phyloP scores from a whole-genome alignment of 1,140 invertebrate species.

The Lineus longissimus region DNA sequence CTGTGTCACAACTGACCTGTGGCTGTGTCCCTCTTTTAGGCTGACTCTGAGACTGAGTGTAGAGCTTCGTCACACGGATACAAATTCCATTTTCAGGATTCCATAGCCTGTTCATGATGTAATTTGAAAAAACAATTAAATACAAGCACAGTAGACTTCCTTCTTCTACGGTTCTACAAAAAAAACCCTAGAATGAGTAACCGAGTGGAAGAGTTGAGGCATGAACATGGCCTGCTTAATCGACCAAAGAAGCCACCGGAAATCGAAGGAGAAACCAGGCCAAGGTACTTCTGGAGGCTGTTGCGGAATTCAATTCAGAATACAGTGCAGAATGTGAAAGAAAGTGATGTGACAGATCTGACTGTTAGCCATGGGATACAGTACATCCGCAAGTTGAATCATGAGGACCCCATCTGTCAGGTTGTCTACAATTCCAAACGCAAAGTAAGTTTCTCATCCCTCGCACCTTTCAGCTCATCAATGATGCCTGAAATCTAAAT shows the following conservation, averaged over 20 bases:
- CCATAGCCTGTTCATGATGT: too few relatives aligned
- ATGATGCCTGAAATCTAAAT: neutral
- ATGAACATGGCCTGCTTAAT: neutral
- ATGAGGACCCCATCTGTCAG: constrained; percentile 28
- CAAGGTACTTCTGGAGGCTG: constrained; percentile 34
- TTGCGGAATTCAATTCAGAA: constrained; percentile 36
- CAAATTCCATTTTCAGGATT: neutral
- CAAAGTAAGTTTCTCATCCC: constrained; percentile 28
- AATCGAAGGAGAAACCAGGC: constrained; percentile 29
- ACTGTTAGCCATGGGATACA: constrained; percentile 44
- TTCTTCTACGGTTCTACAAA: neutral
- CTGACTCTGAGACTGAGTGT: neutral
- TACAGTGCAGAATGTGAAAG: constrained; percentile 31
- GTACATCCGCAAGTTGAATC: constrained; percentile 40
- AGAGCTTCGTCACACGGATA: neutral
- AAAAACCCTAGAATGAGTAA: neutral
- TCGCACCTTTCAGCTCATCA: neutral
- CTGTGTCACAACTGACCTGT: too few relatives aligned
- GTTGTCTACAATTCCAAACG: constrained; percentile 34
- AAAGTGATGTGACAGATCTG: constrained; percentile 35
- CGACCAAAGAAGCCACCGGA: constrained; percentile 16
- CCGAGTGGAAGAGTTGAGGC: neutral
- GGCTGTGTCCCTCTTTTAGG: too few relatives aligned
- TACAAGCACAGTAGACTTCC: neutral
- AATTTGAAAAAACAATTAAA: neutral